Evolutionary conservation across 2,888 invertebrate species (phyloP).

Genomic region (Platypus cylindrus): DNA sequence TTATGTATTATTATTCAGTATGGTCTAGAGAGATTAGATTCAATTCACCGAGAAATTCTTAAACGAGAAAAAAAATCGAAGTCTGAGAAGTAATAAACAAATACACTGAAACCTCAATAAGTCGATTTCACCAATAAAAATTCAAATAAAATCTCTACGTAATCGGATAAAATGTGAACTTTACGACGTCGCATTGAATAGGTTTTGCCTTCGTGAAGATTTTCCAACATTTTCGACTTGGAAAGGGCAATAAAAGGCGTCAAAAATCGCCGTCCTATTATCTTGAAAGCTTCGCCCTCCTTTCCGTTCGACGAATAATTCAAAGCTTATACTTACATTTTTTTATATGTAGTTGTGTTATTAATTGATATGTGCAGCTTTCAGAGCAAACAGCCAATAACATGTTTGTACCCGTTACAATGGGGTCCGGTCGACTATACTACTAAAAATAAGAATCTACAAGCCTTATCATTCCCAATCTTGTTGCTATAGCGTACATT

Average conservation of each 20-base stretch:
- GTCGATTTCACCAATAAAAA: too few relatives aligned
- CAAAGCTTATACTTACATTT: constrained; percentile 14
- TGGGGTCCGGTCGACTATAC: too few relatives aligned
- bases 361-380: constrained; percentile 14
- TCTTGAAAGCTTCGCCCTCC: constrained; percentile 16
- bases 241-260: constrained; percentile 12
- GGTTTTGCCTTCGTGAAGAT: constrained; percentile 9
- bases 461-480: too few relatives aligned
- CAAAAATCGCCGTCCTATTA: constrained; percentile 15
- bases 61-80: too few relatives aligned
- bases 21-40: too few relatives aligned
- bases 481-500: too few relatives aligned
- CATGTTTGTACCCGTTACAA: constrained; percentile 4
- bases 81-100: too few relatives aligned
- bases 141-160: too few relatives aligned
- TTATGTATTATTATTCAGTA: too few relatives aligned
- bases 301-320: constrained; percentile 16
- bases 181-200: constrained; percentile 9
- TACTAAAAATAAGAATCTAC: too few relatives aligned
- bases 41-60: too few relatives aligned
- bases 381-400: constrained; percentile 10
- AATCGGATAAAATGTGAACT: constrained; percentile 9
- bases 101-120: too few relatives aligned
- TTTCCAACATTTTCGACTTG: constrained; percentile 8
- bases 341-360: constrained; percentile 15